Conservation (phyloP, 2,888 invertebrate species). For the Caenorhabditis virilis region DNA sequence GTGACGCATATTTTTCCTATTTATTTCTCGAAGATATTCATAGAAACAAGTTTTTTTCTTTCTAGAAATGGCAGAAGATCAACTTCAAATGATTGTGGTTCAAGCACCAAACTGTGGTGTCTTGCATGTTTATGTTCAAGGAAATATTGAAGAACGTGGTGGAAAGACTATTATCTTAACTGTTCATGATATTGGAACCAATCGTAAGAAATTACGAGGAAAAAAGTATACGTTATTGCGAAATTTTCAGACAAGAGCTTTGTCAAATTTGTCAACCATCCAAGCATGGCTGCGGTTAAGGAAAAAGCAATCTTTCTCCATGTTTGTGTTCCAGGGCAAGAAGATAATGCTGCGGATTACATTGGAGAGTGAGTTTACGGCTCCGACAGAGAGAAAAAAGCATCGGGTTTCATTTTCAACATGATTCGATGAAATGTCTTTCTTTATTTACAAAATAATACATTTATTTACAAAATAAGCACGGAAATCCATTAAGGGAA, state of each 20-base stretch:
- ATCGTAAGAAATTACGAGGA: slow-evolving; percentile 69
- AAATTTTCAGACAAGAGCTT: slow-evolving; percentile 78
- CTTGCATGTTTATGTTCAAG: slow-evolving; percentile 56
- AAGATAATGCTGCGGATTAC: slow-evolving; percentile 76
- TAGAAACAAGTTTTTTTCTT: no score
- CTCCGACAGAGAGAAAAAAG: no score
- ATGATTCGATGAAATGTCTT: no score
- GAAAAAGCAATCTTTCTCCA: slow-evolving; percentile 81
- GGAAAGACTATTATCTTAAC: slow-evolving; percentile 84
- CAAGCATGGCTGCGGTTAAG: slow-evolving; percentile 83
- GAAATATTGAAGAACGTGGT: slow-evolving; percentile 52
- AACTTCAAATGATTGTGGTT: slow-evolving; percentile 53
- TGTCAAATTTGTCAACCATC: slow-evolving; percentile 82
- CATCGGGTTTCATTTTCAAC: no score
- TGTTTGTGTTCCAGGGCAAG: slow-evolving; percentile 84
- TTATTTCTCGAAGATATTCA: no score
- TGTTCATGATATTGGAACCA: slow-evolving; percentile 83
- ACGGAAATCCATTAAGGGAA: no score
- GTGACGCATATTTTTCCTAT: background rate
- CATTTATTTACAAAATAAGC: background rate
- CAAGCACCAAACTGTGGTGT: slow-evolving; percentile 49
- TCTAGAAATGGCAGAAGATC: slow-evolving; percentile 19
- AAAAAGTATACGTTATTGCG: background rate
- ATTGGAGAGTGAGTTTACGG: slow-evolving; percentile 57
- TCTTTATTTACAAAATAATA: no score